A percentile compares a stretch with the other conserved stretches of the same genome.
phyloP scores from a whole-genome alignment of 2,888 invertebrate species.

The Lamellibrachia columna region DNA sequence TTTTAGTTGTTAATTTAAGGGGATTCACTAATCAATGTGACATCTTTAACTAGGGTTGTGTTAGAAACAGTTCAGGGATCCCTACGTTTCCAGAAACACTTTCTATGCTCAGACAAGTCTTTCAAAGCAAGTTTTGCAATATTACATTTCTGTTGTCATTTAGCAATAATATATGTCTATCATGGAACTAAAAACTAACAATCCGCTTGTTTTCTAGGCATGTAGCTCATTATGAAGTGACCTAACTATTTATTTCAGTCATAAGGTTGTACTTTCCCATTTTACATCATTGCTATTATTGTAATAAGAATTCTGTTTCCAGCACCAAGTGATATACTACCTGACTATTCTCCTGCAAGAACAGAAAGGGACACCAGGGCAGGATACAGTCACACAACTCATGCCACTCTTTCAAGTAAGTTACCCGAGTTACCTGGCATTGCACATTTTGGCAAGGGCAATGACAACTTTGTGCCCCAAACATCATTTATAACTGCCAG shows the following conservation, averaged over 20 bases:
- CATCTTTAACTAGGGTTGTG: background rate
- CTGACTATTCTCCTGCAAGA: slow-evolving; percentile 24
- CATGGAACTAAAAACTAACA: no score
- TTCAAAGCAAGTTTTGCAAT: no score
- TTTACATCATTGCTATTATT: background rate
- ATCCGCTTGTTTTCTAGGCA: no score
- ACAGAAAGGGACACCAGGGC: background rate
- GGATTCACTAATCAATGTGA: background rate
- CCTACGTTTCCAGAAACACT: background rate
- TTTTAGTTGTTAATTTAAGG: background rate
- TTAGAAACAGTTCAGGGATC: background rate
- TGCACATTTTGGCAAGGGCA: no score
- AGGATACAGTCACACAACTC: background rate
- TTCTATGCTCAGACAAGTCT: no score
- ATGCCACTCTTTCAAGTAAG: slow-evolving; percentile 27
- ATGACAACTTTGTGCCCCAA: no score
- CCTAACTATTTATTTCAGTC: background rate
- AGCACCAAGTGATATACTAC: slow-evolving; percentile 25
- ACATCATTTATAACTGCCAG: no score
- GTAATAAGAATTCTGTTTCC: background rate
- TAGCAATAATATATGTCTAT: no score
- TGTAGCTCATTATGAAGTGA: background rate
- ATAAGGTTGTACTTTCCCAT: background rate
- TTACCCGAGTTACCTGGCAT: no score
- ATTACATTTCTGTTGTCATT: no score